Percentiles rank a stretch among this genome's conserved stretches.
phyloP scores from a whole-genome alignment of 30 jellyfish, hydroid and myxozoan genomes.

The Aurelia coerulea region DNA sequence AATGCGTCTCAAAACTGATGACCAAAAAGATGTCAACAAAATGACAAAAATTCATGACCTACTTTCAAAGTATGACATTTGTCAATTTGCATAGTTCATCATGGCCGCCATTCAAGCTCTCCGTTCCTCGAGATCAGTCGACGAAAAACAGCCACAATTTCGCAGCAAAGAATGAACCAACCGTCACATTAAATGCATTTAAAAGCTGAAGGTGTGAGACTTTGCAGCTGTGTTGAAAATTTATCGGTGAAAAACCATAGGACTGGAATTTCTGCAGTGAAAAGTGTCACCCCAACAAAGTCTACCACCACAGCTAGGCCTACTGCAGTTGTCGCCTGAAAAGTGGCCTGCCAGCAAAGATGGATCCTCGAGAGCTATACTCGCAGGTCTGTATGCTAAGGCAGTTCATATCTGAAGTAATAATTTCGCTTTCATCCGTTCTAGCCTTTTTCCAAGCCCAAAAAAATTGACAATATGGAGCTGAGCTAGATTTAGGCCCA shows the following conservation, averaged over 20 bases:
- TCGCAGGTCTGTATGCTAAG: conserved; percentile 7
- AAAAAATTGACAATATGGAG: background rate
- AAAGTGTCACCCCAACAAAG: too few relatives aligned
- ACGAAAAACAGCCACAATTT: background rate
- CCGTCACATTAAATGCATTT: background rate
- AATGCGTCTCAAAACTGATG: too few relatives aligned
- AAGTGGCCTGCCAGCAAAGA: background rate
- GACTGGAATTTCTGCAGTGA: too few relatives aligned
- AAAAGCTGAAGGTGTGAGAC: too few relatives aligned
- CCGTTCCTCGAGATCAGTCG: background rate
- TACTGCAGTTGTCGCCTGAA: background rate
- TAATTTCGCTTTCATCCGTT: background rate
- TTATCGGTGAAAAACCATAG: too few relatives aligned
- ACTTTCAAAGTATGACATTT: too few relatives aligned
- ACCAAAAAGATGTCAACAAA: too few relatives aligned
- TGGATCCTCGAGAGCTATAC: conserved; percentile 25
- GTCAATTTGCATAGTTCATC: background rate
- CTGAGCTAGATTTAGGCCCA: too few relatives aligned
- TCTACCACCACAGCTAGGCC: background rate
- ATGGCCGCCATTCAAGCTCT: conserved; percentile 21
- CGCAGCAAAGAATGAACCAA: conserved; percentile 6
- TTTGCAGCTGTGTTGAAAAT: too few relatives aligned
- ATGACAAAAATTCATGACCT: too few relatives aligned
- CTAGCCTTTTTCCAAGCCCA: background rate
- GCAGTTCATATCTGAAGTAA: background rate